phyloP scores from a whole-genome alignment of 2,113 vertebrate species.

The Anolis sagrei region DNA sequence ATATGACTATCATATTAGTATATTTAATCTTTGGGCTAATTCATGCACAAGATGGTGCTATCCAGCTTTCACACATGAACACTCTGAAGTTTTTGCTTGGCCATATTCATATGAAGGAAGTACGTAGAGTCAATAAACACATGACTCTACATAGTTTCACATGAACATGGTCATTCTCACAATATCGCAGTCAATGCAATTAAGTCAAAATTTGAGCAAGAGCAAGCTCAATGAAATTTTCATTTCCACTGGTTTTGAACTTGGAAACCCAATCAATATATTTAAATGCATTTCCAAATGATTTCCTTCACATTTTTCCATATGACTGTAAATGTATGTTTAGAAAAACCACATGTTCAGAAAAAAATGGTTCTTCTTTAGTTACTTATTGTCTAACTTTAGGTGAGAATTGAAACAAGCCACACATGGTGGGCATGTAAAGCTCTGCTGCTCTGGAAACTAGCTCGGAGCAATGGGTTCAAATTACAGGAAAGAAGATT shows the following conservation, averaged over 20 bases:
- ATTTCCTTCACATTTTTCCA: accelerated
- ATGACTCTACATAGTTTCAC: background rate
- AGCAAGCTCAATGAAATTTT: background rate
- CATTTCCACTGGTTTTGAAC: background rate
- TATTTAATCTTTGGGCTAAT: background rate
- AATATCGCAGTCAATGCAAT: background rate
- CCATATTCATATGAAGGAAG: background rate
- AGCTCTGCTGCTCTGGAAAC: no score
- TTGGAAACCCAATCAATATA: constrained; percentile 16
- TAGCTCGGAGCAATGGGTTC: no score
- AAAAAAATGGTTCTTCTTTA: background rate
- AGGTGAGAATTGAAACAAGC: constrained; percentile 44
- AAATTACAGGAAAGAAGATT: no score
- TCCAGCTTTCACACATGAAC: background rate
- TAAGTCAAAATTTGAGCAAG: background rate
- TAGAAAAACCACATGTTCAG: accelerated
- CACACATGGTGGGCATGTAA: constrained; percentile 33
- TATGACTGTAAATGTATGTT: background rate
- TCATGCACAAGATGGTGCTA: background rate
- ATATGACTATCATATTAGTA: no score
- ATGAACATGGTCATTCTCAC: background rate
- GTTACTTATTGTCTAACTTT: constrained; percentile 26
- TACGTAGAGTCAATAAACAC: background rate
- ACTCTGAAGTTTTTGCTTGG: background rate
- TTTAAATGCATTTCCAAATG: background rate